Evolutionary conservation across 2,797 vertebrate genomes (phyloP).

Genomic region (Leuciscus waleckii): DNA sequence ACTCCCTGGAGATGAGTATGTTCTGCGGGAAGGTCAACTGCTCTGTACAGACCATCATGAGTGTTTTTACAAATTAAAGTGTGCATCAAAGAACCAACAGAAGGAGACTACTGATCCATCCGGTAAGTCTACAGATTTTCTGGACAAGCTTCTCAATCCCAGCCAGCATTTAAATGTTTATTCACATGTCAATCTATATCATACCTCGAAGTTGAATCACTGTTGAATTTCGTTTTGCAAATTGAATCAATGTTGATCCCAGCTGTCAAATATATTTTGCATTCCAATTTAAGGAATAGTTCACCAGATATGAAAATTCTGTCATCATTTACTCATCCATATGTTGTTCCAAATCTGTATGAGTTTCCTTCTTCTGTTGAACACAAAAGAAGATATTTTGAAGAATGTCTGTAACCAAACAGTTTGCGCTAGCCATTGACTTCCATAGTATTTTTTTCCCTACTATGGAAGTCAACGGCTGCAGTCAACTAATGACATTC

Average conservation of each 20-base stretch:
- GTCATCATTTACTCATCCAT: too few species aligned
- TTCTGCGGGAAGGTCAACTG: constrained; percentile 88
- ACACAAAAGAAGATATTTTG: too few species aligned
- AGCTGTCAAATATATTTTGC: not conserved
- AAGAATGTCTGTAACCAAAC: too few species aligned
- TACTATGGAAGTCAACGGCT: too few species aligned
- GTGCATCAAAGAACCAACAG: constrained; percentile 67
- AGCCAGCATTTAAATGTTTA: not conserved
- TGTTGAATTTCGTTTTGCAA: not conserved
- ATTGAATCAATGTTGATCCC: not conserved
- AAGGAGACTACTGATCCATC: not conserved
- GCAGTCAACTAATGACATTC: too few species aligned
- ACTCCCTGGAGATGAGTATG: constrained; percentile 93
- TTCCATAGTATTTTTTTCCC: too few species aligned
- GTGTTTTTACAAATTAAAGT: constrained; percentile 78
- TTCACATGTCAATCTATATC: not conserved
- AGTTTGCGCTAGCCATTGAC: too few species aligned
- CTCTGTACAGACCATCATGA: constrained; percentile 89
- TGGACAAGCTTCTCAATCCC: not conserved
- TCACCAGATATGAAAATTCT: too few species aligned
- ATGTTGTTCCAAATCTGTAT: too few species aligned
- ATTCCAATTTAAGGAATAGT: too few species aligned
- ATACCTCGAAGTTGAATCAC: not conserved
- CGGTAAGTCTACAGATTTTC: not conserved
- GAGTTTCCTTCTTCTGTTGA: too few species aligned